These are phyloP conservation scores for Mesaphorura yosii DNA, from an alignment of 1,140 invertebrate genomes.

Conservation along the genomic window DNA sequence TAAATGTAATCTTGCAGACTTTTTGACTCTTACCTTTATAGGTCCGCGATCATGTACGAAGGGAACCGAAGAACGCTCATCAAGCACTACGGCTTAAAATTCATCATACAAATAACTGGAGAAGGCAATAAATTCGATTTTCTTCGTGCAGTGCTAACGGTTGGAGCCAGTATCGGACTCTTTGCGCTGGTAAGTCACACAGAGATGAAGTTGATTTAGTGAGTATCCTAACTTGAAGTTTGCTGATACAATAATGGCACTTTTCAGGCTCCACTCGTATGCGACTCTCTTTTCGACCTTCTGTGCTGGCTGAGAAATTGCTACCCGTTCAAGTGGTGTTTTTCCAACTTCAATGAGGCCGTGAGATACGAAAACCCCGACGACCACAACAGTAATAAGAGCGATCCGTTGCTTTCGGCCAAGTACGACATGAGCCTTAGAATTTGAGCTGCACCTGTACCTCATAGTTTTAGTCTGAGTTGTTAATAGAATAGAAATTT, in stretches of 20 bases:
- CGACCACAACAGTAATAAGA: too few relatives aligned
- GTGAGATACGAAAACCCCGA: too few relatives aligned
- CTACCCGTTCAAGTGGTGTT: neutral
- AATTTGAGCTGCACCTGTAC: too few relatives aligned
- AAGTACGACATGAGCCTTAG: too few relatives aligned
- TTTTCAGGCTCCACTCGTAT: slow-evolving; percentile 1
- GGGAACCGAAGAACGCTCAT: slow-evolving; percentile 33
- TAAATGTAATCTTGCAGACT: too few relatives aligned
- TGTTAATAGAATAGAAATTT: too few relatives aligned
- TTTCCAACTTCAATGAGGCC: too few relatives aligned
- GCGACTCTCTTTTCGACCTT: slow-evolving; percentile 2
- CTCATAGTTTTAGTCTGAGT: too few relatives aligned
- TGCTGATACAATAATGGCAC: neutral
- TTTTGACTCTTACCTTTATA: too few relatives aligned
- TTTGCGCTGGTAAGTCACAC: slow-evolving; percentile 42
- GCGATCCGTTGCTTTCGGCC: too few relatives aligned
- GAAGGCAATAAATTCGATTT: slow-evolving; percentile 41
- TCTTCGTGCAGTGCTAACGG: slow-evolving; percentile 40
- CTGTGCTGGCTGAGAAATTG: neutral
- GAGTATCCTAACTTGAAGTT: neutral
- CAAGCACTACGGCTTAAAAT: slow-evolving; percentile 44
- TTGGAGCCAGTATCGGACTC: slow-evolving; percentile 44
- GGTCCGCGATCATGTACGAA: slow-evolving; percentile 21
- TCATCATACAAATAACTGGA: slow-evolving; percentile 42
- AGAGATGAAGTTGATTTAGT: neutral